Conservation (phyloP, 30 jellyfish, hydroid and myxozoan species). For the Chironex yamaguchii region DNA sequence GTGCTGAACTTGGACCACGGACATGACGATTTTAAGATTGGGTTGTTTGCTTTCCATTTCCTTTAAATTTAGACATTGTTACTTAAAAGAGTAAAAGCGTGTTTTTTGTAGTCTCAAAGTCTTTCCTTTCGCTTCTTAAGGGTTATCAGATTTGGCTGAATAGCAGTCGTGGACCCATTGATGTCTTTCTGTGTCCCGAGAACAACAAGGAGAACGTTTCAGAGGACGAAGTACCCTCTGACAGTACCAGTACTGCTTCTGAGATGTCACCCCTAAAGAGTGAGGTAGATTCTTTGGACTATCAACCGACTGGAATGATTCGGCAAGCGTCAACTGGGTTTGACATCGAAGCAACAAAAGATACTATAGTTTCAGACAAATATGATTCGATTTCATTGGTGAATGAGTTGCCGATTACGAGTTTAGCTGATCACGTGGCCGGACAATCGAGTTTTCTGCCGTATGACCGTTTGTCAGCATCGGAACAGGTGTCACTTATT, state of each 20-base stretch:
- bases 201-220: conserved; percentile 85
- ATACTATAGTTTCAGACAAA: not conserved
- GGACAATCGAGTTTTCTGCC: conserved; percentile 69
- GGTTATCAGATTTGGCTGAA: conserved; percentile 94
- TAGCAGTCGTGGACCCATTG: conserved; percentile 95
- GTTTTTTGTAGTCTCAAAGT: too few species aligned
- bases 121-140: too few species aligned
- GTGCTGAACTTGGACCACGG: too few species aligned
- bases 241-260: conserved; percentile 54
- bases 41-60: too few species aligned
- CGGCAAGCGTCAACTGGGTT: conserved; percentile 68
- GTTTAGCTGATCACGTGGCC: conserved; percentile 29
- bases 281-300: conserved; percentile 48
- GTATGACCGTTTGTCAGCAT: conserved; percentile 34
- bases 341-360: conserved; percentile 37
- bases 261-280: conserved; percentile 79
- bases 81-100: too few species aligned
- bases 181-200: conserved; percentile 94
- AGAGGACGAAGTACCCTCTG: conserved; percentile 4
- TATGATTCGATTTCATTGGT: not conserved
- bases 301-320: conserved; percentile 6
- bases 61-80: too few species aligned
- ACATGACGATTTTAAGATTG: too few species aligned
- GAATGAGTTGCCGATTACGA: not conserved
- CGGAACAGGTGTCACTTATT: conserved; percentile 5